A percentile compares a stretch with the other conserved stretches of the same genome.
These are phyloP conservation scores for Brachionus sp. DNA, from an alignment of 1,140 invertebrate genomes.

Conservation along the genomic window DNA sequence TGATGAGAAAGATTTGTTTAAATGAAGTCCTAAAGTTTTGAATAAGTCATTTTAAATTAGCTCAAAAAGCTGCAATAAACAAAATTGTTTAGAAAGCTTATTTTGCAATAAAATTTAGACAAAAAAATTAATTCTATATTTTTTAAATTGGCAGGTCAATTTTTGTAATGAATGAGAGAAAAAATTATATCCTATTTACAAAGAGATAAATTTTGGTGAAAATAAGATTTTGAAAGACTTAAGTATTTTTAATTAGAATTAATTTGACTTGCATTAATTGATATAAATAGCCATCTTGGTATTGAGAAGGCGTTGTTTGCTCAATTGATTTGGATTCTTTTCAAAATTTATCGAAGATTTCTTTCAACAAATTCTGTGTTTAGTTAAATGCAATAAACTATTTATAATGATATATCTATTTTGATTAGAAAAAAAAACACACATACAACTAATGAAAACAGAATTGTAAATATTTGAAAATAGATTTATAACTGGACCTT, in stretches of 20 bases:
- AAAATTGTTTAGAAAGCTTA: not conserved
- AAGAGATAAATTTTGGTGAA: not conserved
- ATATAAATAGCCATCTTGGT: not conserved
- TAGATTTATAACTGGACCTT: slow-evolving; percentile 31
- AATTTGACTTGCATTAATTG: not conserved
- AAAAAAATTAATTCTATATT: not conserved
- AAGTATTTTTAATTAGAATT: not conserved
- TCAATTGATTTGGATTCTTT: not conserved
- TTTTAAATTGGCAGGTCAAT: not conserved
- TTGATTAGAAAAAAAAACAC: not conserved
- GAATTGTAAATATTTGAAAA: slow-evolving; percentile 26
- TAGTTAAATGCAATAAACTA: not conserved
- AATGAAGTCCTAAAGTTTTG: not conserved
- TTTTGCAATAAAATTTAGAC: not conserved
- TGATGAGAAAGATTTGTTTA: not conserved
- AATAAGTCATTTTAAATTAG: not conserved
- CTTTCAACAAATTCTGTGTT: slow-evolving; percentile 1
- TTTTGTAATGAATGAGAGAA: not conserved
- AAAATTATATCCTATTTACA: not conserved
- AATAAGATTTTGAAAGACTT: not conserved
- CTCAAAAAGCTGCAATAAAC: not conserved
- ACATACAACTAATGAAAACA: not conserved
- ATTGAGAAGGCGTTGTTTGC: not conserved
- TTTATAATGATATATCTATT: slow-evolving; percentile 1
- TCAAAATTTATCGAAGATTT: not conserved